Evolutionary conservation across 2,888 invertebrate species (phyloP), one percentile per base, ranked within the genome.

Genomic region (Acheta domesticus): DNA sequence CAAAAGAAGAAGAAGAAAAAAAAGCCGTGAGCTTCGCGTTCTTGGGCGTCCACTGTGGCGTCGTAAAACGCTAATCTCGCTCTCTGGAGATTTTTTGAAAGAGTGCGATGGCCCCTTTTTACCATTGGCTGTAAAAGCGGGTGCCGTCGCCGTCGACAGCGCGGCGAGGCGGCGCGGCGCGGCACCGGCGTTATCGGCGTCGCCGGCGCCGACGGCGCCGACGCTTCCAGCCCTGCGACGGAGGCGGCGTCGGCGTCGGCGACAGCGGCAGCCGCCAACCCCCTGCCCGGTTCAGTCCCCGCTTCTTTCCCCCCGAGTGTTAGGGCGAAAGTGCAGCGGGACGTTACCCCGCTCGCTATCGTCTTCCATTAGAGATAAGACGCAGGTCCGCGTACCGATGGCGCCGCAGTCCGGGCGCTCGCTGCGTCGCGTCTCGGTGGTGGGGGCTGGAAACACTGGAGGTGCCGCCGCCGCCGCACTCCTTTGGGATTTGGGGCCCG

Each of bases 301-400:
- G 36, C 36, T 36, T 36, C 36, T 36, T 36, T 36, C 36, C 36
- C 36, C 36, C 36, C 36, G 36, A 36, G 36, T 36, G 36, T 36
- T 36, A 62, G 16, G 62, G 62, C 14, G 16, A n/a, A 62, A 62
- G 62, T 62, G 62, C 62, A 19, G 62, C 16, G 62, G 12, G 62
- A 62, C 62, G 62, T 62, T 62, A 62, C 62, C 62, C 14, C 16
- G n/a, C 16, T 5, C n/a, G 62, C 62, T 62, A 62, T 62, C 62
- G 62, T 62, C 16, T 62, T 62, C 62, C 62, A 62, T 62, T 62
- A 62, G 62, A 62, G 62, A 62, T 62, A 62, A 62, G 62, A n/a
- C n/a, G 62, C 16, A 62, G 62, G 62, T 36, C 36, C 36, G 36
- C 36, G 36, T 36, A 8, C 36, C 36, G 36, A 36, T 5, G 36